Conservation (phyloP, 1,140 invertebrate species). For the Drosophila sturtevanti region DNA sequence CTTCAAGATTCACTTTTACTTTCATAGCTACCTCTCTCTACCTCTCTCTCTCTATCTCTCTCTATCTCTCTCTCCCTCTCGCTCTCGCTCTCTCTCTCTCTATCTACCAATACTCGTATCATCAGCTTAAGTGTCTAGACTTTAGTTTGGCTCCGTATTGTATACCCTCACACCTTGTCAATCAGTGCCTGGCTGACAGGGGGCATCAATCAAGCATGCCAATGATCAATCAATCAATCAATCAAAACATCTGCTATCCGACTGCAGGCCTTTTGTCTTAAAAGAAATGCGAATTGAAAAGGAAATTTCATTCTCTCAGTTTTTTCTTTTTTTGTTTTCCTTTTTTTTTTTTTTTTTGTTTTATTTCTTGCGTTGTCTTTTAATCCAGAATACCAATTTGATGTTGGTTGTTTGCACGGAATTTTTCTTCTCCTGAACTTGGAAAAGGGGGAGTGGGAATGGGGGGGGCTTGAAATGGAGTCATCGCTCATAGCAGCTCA, state of each 20-base stretch:
- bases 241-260: constrained; percentile 28
- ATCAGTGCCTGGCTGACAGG: constrained; percentile 24
- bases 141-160: neutral
- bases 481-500: constrained; percentile 44
- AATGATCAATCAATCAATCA: constrained; percentile 67
- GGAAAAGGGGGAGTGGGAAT: neutral
- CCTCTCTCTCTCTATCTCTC: too few relatives aligned
- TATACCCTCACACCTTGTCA: constrained; percentile 41
- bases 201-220: constrained; percentile 59
- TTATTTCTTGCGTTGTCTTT: constrained; percentile 25
- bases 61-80: too few relatives aligned
- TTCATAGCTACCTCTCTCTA: too few relatives aligned
- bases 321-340: neutral
- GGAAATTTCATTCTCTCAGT: constrained; percentile 16
- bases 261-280: constrained; percentile 13
- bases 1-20: too few relatives aligned
- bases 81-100: too few relatives aligned
- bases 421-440: neutral
- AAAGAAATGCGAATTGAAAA: constrained; percentile 5
- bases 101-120: too few relatives aligned
- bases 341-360: neutral
- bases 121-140: constrained; percentile 50
- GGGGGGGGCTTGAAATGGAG: constrained; percentile 5
- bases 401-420: neutral
- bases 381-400: constrained; percentile 31